Conservation (phyloP, 2,888 invertebrate genomes). For the Spodoptera littoralis region DNA sequence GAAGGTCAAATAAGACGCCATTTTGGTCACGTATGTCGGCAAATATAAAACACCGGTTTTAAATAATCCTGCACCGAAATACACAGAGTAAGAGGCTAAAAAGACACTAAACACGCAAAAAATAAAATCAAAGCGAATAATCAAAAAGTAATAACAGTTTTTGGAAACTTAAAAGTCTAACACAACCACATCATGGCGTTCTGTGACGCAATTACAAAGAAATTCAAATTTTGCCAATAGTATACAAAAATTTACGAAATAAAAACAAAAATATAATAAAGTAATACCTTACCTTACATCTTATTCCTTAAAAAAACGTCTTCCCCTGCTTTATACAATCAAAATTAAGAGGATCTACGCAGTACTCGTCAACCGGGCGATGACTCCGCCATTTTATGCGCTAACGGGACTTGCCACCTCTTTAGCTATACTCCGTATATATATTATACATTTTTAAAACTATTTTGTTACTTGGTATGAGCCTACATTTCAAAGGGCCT, state of each 20-base stretch:
- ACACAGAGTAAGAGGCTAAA: constrained; percentile 4
- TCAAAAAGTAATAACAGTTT: neutral
- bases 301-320: constrained; percentile 62
- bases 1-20: constrained; percentile 58
- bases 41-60: constrained; percentile 46
- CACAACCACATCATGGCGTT: constrained; percentile 58
- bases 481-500: constrained; percentile 66
- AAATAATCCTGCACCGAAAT: constrained; percentile 24
- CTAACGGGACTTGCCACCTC: constrained; percentile 67
- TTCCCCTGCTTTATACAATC: constrained; percentile 56
- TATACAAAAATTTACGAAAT: constrained; percentile 32
- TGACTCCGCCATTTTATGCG: constrained; percentile 77
- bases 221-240: constrained; percentile 23
- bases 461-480: constrained; percentile 54
- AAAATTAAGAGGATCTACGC: constrained; percentile 66
- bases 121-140: constrained; percentile 2
- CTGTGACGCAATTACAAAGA: constrained; percentile 51
- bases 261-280: constrained; percentile 50
- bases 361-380: constrained; percentile 77
- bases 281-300: constrained; percentile 73
- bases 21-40: constrained; percentile 45
- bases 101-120: constrained; percentile 7
- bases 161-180: constrained; percentile 12
- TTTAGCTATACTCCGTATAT: constrained; percentile 58
- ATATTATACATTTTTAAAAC: constrained; percentile 63